phyloP scores from a whole-genome alignment of 2,113 vertebrate genomes.

The Mungos mungo region DNA sequence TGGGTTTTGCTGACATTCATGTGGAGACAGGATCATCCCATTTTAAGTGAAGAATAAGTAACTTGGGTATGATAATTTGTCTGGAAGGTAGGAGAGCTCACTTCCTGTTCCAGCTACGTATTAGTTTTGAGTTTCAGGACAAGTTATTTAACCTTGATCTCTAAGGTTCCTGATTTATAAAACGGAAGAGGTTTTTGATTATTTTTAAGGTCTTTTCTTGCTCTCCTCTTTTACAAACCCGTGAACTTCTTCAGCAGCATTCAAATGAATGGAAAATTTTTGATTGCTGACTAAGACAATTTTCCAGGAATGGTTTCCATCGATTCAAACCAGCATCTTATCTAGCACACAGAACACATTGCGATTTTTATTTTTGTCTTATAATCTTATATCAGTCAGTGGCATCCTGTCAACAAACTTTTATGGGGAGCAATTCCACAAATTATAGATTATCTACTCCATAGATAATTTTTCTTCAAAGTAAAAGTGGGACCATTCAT shows the following conservation, averaged over 20 bases:
- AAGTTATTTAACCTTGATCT: neutral
- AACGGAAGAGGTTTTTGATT: neutral
- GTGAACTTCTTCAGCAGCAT: neutral
- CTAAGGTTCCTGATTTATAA: neutral
- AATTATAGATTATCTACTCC: too few relatives aligned
- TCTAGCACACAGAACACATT: neutral
- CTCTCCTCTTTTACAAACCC: neutral
- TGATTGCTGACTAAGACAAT: neutral
- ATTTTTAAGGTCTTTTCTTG: neutral
- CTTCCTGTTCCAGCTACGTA: neutral
- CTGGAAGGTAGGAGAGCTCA: neutral
- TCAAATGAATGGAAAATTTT: neutral
- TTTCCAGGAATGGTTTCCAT: constrained; percentile 23
- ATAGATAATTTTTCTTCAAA: constrained; percentile 41
- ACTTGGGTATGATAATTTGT: neutral
- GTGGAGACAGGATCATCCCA: neutral
- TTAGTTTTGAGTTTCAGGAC: neutral
- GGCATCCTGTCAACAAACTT: neutral
- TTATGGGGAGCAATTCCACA: neutral
- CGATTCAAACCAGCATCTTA: neutral
- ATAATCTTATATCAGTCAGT: neutral
- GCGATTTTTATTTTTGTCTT: neutral
- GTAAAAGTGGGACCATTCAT: constrained; percentile 41
- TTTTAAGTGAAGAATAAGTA: constrained; percentile 21
- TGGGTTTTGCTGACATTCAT: neutral